Percentiles rank a stretch among this genome's conserved stretches.
Conservation (phyloP, 2,113 vertebrate species). For the Callipepla californica region DNA sequence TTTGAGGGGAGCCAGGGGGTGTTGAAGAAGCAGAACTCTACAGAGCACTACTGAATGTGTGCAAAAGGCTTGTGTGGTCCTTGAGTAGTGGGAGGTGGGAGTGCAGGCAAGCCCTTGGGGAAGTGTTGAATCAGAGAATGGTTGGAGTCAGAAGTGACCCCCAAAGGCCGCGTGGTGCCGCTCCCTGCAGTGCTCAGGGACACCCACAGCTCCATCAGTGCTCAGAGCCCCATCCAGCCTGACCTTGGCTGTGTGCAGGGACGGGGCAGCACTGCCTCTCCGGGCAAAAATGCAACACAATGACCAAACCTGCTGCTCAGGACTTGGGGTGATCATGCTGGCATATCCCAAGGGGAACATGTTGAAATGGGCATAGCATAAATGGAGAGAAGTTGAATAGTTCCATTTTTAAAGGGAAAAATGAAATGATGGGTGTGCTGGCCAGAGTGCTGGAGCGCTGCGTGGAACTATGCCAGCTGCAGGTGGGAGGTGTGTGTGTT, state of each 20-base stretch:
- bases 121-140: not conserved
- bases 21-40: not conserved
- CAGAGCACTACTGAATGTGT: rapidly evolving
- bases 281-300: not conserved
- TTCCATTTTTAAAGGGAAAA: not conserved
- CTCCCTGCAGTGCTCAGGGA: too few species aligned
- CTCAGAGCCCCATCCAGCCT: too few species aligned
- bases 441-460: rapidly evolving
- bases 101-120: not conserved
- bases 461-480: not conserved
- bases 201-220: too few species aligned
- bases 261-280: too few species aligned
- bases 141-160: too few species aligned
- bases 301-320: not conserved
- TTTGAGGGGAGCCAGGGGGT: not conserved
- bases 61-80: not conserved
- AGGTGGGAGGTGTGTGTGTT: rapidly evolving
- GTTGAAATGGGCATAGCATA: not conserved
- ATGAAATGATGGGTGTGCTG: not conserved
- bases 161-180: too few species aligned
- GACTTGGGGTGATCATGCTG: rapidly evolving
- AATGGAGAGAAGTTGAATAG: not conserved
- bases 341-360: not conserved
- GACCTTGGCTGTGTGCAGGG: too few species aligned
- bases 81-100: rapidly evolving